phyloP scores from a whole-genome alignment of 2,113 vertebrate species.

The Leucoraja erinaceus region DNA sequence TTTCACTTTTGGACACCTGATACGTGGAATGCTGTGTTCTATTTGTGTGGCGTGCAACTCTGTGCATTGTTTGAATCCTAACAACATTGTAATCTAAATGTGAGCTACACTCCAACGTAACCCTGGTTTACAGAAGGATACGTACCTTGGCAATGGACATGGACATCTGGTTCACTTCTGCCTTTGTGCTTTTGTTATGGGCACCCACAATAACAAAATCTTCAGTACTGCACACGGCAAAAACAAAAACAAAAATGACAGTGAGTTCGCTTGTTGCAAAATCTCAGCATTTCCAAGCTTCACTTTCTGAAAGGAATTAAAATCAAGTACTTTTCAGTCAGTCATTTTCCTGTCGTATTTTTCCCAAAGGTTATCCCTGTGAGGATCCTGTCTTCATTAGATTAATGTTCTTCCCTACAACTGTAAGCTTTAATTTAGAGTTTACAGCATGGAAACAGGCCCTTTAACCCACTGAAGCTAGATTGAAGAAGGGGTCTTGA shows the following conservation, averaged over 20 bases:
- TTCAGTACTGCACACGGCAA: constrained; percentile 1
- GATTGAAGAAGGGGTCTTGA: too few species aligned
- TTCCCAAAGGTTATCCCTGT: not conserved
- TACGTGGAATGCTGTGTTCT: not conserved
- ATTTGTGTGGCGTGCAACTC: too few species aligned
- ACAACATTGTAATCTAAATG: not conserved
- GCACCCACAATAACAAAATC: not conserved
- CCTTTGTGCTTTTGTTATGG: not conserved
- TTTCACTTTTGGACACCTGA: not conserved
- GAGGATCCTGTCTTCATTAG: not conserved
- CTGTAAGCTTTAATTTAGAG: too few species aligned
- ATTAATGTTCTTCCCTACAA: not conserved
- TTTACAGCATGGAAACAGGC: too few species aligned
- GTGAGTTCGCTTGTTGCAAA: not conserved
- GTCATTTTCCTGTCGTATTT: not conserved
- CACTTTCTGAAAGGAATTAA: not conserved
- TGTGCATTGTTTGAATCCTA: accelerated
- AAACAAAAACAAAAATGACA: not conserved
- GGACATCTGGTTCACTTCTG: constrained; percentile 21
- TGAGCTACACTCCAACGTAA: not conserved
- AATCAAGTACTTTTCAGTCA: not conserved
- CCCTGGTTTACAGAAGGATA: not conserved
- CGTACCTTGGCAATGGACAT: not conserved
- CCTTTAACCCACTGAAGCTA: too few species aligned
- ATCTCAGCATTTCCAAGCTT: not conserved